Conservation (phyloP, 2,113 vertebrate species). For the Neoarius graeffei region DNA sequence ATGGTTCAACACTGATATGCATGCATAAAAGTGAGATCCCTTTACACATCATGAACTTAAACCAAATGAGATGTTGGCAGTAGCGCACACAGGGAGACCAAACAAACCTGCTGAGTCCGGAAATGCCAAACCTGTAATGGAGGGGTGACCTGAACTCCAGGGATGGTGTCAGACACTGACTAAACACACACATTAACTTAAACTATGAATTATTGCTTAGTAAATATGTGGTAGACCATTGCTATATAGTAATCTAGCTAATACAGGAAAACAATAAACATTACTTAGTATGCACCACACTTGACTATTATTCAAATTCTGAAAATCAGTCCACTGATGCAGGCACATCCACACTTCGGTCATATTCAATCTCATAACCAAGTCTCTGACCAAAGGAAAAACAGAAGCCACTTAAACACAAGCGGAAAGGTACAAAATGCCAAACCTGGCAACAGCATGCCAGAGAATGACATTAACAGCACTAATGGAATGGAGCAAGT, state of each 20-base stretch:
- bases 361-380: neutral
- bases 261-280: neutral
- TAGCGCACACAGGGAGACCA: neutral
- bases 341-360: neutral
- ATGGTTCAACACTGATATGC: no score
- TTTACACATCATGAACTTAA: constrained; percentile 1
- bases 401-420: neutral
- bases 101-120: constrained; percentile 2
- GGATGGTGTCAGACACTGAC: neutral
- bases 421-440: constrained; percentile 9
- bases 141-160: neutral
- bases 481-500: constrained; percentile 20
- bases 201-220: neutral
- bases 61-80: neutral
- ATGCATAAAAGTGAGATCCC: neutral
- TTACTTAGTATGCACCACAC: neutral
- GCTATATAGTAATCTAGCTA: neutral
- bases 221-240: neutral
- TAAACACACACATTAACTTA: neutral
- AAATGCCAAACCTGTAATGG: constrained; percentile 10
- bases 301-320: neutral
- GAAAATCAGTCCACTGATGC: neutral
- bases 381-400: neutral
- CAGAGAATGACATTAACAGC: constrained; percentile 1
- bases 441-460: neutral